Evolutionary conservation across 1,140 invertebrate genomes (phyloP).

Genomic region (Agrilus planipennis): DNA sequence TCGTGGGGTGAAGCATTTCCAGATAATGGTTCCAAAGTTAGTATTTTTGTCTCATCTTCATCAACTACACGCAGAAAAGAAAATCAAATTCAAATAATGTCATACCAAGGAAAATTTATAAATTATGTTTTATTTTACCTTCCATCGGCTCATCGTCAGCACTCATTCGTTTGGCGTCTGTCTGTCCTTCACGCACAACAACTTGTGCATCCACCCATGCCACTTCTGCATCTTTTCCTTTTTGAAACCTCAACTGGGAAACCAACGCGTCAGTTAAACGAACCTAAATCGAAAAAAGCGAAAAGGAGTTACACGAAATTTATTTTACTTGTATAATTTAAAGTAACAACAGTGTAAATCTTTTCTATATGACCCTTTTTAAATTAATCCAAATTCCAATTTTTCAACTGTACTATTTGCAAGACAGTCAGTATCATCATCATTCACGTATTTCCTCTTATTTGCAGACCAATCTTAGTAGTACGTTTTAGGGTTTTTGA

Average conservation of each 20-base stretch:
- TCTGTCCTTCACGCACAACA: constrained; percentile 40
- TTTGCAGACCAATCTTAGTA: no score
- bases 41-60: constrained; percentile 44
- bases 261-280: constrained; percentile 82
- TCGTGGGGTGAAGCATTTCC: constrained; percentile 56
- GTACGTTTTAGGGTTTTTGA: no score
- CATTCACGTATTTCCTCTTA: no score
- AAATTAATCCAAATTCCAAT: no score
- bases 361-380: no score
- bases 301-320: no score
- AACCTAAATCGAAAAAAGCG: constrained; percentile 46
- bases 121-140: constrained; percentile 17
- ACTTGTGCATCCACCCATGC: constrained; percentile 84
- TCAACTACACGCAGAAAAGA: constrained; percentile 22
- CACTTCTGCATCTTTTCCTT: constrained; percentile 76
- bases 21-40: constrained; percentile 60
- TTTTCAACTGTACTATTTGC: no score
- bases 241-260: constrained; percentile 74
- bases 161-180: constrained; percentile 28
- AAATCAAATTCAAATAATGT: neutral
- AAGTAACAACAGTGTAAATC: no score
- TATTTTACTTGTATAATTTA: no score
- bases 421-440: no score
- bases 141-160: constrained; percentile 33
- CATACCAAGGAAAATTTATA: neutral